These are phyloP conservation scores for Notocelia uddmanniana DNA, from an alignment of 2,888 invertebrate genomes.

Conservation along the genomic window DNA sequence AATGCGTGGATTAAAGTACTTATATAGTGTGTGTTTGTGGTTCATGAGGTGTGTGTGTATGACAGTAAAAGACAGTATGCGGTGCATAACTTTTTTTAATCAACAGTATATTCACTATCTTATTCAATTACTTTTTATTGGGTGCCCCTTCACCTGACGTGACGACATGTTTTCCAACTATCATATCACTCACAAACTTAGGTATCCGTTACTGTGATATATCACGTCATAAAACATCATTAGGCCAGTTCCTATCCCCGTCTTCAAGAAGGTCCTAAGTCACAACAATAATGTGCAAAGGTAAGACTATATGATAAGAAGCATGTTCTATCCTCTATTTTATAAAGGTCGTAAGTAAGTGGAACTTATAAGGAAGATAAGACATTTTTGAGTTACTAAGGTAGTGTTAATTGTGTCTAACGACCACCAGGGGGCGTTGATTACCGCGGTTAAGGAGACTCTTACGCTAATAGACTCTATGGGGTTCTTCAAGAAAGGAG, in stretches of 20 bases:
- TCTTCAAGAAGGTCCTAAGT: conserved; percentile 16
- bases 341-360: neutral
- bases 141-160: neutral
- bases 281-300: neutral
- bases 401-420: conserved; percentile 61
- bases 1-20: too few species aligned
- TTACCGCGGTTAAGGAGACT: conserved; percentile 35
- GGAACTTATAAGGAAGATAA: neutral
- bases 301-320: neutral
- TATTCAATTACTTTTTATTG: too few species aligned
- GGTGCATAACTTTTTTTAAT: too few species aligned
- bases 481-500: too few species aligned
- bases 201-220: conserved; percentile 62
- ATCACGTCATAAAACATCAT: conserved; percentile 74
- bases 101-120: too few species aligned
- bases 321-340: neutral
- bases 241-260: conserved; percentile 57
- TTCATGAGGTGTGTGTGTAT: too few species aligned
- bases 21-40: too few species aligned
- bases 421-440: conserved; percentile 48
- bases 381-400: neutral
- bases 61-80: too few species aligned
- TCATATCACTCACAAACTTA: conserved; percentile 28
- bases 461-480: conserved; percentile 26
- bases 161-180: neutral